A percentile compares a stretch with the other conserved stretches of the same genome.
Conservation (phyloP, 1,140 invertebrate genomes). For the Neomicropteryx cornuta region DNA sequence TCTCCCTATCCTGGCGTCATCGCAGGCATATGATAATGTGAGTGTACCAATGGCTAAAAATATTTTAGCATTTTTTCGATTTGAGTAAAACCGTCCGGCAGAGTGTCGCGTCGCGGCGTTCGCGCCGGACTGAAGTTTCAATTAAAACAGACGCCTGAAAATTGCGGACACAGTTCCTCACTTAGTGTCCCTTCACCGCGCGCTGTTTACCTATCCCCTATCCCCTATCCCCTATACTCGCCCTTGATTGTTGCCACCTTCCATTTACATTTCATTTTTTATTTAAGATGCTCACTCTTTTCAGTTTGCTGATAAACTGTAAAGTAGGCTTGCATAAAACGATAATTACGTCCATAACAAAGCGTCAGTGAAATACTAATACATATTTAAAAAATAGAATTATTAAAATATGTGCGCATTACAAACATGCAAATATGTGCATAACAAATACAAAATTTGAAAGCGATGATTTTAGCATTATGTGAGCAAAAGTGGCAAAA, state of each 20-base stretch:
- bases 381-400: too few relatives aligned
- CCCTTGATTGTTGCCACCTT: background rate
- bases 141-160: constrained; percentile 40
- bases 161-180: constrained; percentile 40
- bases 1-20: too few relatives aligned
- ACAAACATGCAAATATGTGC: too few relatives aligned
- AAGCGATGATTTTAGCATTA: background rate
- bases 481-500: constrained; percentile 3
- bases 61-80: too few relatives aligned
- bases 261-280: background rate
- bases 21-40: too few relatives aligned
- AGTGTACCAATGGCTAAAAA: too few relatives aligned
- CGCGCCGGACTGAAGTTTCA: constrained; percentile 39
- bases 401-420: too few relatives aligned
- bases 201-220: constrained; percentile 7
- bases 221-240: background rate
- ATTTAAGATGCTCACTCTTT: constrained; percentile 1
- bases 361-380: too few relatives aligned
- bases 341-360: constrained; percentile 1
- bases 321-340: constrained; percentile 1
- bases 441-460: too few relatives aligned
- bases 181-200: constrained; percentile 26
- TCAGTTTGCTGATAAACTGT: constrained; percentile 3
- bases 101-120: too few relatives aligned
- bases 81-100: too few relatives aligned